phyloP scores from a whole-genome alignment of 2,113 vertebrate species.

The Melanotaenia duboulayi region DNA sequence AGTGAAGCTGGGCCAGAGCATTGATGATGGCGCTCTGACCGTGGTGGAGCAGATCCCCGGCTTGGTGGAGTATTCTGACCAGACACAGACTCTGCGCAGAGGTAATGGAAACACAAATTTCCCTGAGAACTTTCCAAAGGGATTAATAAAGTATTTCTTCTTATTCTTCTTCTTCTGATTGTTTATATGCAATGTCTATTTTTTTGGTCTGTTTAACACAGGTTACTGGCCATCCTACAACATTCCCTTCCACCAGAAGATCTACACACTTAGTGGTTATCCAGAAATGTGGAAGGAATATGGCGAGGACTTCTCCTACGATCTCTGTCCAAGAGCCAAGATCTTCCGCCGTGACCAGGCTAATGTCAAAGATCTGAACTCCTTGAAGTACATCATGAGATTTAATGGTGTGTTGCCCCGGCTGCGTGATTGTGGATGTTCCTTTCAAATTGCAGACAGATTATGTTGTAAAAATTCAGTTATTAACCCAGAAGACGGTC shows the following conservation, averaged over 20 bases:
- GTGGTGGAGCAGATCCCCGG: constrained; percentile 93
- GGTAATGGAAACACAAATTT: too few relatives aligned
- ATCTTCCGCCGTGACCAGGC: constrained; percentile 94
- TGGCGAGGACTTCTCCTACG: constrained; percentile 91
- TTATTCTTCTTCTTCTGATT: too few relatives aligned
- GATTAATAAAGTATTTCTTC: too few relatives aligned
- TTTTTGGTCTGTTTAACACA: constrained; percentile 44
- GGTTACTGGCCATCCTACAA: constrained; percentile 97
- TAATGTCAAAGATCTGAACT: constrained; percentile 82
- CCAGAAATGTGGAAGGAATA: constrained; percentile 78
- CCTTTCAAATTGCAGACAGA: neutral
- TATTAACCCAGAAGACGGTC: neutral
- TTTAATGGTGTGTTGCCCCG: constrained; percentile 87
- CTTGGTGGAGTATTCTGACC: constrained; percentile 90
- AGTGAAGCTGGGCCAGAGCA: constrained; percentile 80
- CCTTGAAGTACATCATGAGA: constrained; percentile 93
- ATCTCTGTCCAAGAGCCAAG: constrained; percentile 93
- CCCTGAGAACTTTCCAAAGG: too few relatives aligned
- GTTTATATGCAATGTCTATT: neutral
- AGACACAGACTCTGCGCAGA: constrained; percentile 88
- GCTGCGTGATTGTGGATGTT: neutral
- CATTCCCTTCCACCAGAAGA: constrained; percentile 89
- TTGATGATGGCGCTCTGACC: constrained; percentile 86
- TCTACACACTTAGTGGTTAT: constrained; percentile 91
- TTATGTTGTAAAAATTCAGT: neutral